phyloP scores from a whole-genome alignment of 2,113 vertebrate species.

The Phalacrocorax aristotelis region DNA sequence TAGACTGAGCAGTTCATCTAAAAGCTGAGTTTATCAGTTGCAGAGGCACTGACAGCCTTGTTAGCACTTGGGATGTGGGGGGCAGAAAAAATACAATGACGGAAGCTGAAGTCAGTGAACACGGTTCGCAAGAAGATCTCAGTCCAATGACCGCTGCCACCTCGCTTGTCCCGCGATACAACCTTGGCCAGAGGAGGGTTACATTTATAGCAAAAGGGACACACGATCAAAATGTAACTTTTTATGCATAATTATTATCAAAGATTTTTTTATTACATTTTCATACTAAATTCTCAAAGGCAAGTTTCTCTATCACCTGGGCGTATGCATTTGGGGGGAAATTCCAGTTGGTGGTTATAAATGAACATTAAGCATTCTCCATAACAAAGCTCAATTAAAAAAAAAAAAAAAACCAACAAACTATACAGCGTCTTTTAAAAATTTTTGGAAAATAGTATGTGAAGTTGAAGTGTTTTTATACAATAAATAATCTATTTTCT shows the following conservation, averaged over 20 bases:
- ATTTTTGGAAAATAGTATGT: background rate
- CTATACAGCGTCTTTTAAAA: background rate
- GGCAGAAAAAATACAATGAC: too few species aligned
- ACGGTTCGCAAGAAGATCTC: background rate
- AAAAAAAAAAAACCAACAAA: background rate
- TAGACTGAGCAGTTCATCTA: background rate
- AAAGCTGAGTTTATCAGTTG: background rate
- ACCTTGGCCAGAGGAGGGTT: background rate
- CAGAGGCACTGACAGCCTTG: background rate
- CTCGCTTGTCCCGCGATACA: background rate
- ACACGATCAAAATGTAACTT: background rate
- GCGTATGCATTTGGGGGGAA: background rate
- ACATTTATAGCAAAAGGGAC: background rate
- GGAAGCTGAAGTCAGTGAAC: background rate
- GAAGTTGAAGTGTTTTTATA: slow-evolving; percentile 7
- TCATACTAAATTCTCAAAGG: background rate
- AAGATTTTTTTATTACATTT: background rate
- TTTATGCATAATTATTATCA: background rate
- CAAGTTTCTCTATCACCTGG: background rate
- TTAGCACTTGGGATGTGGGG: background rate
- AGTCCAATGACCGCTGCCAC: background rate
- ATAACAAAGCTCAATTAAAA: too few species aligned
- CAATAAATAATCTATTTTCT: slow-evolving; percentile 72
- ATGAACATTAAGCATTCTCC: too few species aligned
- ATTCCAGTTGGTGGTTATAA: too few species aligned